A percentile compares a stretch with the other conserved stretches of the same genome.
Conservation (phyloP, 2,113 vertebrate genomes). For the Phyllopteryx taeniolatus region DNA sequence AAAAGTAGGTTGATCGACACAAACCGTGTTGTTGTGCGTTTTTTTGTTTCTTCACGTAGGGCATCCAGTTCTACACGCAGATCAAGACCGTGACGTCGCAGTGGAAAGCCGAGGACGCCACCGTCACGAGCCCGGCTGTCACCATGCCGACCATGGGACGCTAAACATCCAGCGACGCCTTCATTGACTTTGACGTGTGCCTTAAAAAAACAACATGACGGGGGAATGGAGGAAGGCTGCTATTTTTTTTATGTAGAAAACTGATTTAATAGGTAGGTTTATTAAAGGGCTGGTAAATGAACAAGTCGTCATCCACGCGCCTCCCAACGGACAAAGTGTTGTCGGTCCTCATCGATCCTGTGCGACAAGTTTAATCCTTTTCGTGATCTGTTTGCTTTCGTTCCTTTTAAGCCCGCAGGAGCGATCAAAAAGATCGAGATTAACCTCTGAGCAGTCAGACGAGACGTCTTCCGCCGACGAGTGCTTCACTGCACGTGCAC, state of each 20-base stretch:
- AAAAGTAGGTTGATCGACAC: background rate
- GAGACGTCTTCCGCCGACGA: constrained; percentile 24
- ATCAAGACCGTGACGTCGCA: constrained; percentile 95
- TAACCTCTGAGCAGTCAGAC: constrained; percentile 8
- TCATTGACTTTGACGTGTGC: constrained; percentile 35
- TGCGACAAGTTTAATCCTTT: constrained; percentile 1
- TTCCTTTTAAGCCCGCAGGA: background rate
- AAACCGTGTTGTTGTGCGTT: background rate
- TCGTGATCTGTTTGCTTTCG: background rate
- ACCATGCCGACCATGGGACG: constrained; percentile 98
- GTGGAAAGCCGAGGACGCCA: constrained; percentile 98
- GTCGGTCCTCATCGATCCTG: constrained; percentile 4
- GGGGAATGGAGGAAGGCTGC: background rate
- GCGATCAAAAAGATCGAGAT: background rate
- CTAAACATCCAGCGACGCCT: constrained; percentile 66
- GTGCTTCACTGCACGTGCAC: background rate
- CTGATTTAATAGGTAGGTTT: background rate
- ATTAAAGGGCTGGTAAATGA: background rate
- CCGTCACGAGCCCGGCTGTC: constrained; percentile 84
- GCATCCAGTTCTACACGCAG: constrained; percentile 96
- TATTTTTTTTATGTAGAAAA: constrained; percentile 13
- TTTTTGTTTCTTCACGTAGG: constrained; percentile 66
- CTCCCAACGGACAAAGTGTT: background rate
- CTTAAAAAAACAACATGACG: constrained; percentile 24
- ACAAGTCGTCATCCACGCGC: background rate